Conservation (phyloP, 2,888 invertebrate species). For the Cheilosia soror region DNA sequence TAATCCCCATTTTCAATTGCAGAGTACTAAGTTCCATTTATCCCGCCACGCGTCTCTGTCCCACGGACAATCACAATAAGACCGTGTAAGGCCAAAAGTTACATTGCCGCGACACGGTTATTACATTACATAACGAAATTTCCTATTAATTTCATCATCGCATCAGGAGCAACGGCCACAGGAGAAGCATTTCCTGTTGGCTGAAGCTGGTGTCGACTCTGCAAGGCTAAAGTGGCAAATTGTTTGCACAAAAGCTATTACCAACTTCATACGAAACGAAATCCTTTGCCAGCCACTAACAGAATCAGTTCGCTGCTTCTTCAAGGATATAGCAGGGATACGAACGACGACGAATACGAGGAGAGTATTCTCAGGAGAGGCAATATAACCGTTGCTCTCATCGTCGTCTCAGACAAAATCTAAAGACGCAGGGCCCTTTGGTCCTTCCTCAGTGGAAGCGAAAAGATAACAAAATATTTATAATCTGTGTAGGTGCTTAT, state of each 20-base stretch:
- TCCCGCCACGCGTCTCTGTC: conserved; percentile 23
- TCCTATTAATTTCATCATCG: conserved; percentile 55
- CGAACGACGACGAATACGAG: neutral
- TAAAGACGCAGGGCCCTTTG: conserved; percentile 14
- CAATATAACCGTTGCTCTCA: conserved; percentile 17
- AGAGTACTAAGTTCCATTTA: neutral
- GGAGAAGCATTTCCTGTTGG: conserved; percentile 3
- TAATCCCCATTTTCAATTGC: conserved; percentile 3
- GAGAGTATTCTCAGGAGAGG: conserved; percentile 14
- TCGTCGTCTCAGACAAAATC: neutral
- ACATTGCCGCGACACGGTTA: conserved; percentile 46
- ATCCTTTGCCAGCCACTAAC: conserved; percentile 17
- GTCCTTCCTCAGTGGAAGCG: conserved; percentile 35
- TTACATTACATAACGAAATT: conserved; percentile 62
- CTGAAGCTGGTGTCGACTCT: conserved; percentile 21
- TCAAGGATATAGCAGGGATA: neutral
- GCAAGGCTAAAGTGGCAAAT: conserved; percentile 51
- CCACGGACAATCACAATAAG: conserved; percentile 35
- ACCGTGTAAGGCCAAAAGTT: conserved; percentile 56
- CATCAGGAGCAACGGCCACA: conserved; percentile 37
- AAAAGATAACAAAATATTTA: conserved; percentile 74
- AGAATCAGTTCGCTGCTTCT: neutral
- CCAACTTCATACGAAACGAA: conserved; percentile 42
- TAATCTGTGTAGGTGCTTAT: conserved; percentile 73
- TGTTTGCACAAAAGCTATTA: conserved; percentile 68